Evolutionary conservation across 2,113 vertebrate species (phyloP).

Genomic region (Brachyhypopomus gauderio): DNA sequence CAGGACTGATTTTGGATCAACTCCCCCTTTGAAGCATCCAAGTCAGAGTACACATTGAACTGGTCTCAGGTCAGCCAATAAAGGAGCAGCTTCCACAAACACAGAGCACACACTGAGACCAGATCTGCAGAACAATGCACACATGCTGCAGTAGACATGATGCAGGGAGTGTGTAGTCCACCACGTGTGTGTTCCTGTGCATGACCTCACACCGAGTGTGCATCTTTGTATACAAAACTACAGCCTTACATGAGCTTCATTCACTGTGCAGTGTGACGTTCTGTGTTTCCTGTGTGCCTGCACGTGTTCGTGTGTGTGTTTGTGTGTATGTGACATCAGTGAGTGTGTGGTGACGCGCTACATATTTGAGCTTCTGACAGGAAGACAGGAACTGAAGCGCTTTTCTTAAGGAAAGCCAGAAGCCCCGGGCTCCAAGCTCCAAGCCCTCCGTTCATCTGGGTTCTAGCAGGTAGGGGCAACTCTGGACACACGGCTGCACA

Average conservation of each 20-base stretch:
- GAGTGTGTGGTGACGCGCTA: too few species aligned
- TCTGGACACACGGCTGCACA: neutral
- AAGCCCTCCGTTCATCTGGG: neutral
- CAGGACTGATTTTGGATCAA: too few species aligned
- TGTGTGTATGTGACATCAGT: neutral
- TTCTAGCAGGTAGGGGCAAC: neutral
- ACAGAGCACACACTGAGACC: conserved; percentile 50
- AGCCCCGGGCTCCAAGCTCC: neutral
- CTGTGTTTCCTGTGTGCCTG: neutral
- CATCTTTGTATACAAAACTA: neutral
- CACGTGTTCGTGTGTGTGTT: neutral
- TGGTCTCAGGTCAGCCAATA: conserved; percentile 16
- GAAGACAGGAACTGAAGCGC: too few species aligned
- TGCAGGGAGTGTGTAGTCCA: conserved; percentile 17
- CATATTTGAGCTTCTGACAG: too few species aligned
- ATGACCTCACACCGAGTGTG: conserved; percentile 1
- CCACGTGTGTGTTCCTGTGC: neutral
- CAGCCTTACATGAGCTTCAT: too few species aligned
- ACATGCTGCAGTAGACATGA: conserved; percentile 46
- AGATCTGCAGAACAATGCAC: conserved; percentile 44
- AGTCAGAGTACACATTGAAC: neutral
- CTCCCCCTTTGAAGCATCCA: neutral
- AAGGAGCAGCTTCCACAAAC: neutral
- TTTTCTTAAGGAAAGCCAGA: neutral
- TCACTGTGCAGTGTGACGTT: neutral